These are phyloP conservation scores for Galaxias olidus DNA, from an alignment of 2,797 vertebrate genomes.

Conservation along the genomic window DNA sequence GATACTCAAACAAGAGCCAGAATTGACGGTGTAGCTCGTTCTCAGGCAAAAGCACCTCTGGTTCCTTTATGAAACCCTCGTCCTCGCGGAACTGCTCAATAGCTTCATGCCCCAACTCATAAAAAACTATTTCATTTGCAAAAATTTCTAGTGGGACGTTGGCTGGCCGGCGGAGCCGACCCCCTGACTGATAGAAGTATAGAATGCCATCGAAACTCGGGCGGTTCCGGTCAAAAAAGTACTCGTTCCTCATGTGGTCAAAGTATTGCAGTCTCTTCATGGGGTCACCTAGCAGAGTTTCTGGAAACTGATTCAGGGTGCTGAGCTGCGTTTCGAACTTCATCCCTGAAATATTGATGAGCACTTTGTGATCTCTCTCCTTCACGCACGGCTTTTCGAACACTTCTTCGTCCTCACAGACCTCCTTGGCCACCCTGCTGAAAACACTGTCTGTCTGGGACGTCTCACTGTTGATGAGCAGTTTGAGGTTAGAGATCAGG, in stretches of 20 bases:
- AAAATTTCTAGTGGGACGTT: conserved; percentile 95
- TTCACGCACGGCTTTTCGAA: conserved; percentile 79
- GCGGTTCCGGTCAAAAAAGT: conserved; percentile 96
- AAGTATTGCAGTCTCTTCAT: conserved; percentile 92
- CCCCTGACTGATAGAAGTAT: conserved; percentile 96
- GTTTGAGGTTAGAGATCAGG: conserved; percentile 86
- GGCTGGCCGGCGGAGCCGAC: conserved; percentile 90
- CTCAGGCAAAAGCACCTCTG: conserved; percentile 86
- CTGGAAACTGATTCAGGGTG: conserved; percentile 92
- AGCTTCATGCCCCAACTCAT: conserved; percentile 90
- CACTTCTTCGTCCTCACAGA: conserved; percentile 74
- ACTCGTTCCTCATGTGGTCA: conserved; percentile 95
- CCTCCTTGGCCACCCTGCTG: conserved; percentile 83
- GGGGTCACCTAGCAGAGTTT: conserved; percentile 89
- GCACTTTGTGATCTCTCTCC: conserved; percentile 88
- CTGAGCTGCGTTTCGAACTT: conserved; percentile 93
- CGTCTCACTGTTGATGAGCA: conserved; percentile 81
- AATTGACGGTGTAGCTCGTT: conserved; percentile 92
- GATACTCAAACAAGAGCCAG: conserved; percentile 98
- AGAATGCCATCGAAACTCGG: conserved; percentile 96
- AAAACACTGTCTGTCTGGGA: conserved; percentile 86
- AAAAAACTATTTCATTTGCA: conserved; percentile 95
- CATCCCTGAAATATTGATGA: conserved; percentile 94
- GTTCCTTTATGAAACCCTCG: conserved; percentile 94
- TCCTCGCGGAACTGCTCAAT: conserved; percentile 96